Base-by-base conservation (phyloP, 2,113 vertebrate genomes). In the Bambusicola thoracicus region DNA sequence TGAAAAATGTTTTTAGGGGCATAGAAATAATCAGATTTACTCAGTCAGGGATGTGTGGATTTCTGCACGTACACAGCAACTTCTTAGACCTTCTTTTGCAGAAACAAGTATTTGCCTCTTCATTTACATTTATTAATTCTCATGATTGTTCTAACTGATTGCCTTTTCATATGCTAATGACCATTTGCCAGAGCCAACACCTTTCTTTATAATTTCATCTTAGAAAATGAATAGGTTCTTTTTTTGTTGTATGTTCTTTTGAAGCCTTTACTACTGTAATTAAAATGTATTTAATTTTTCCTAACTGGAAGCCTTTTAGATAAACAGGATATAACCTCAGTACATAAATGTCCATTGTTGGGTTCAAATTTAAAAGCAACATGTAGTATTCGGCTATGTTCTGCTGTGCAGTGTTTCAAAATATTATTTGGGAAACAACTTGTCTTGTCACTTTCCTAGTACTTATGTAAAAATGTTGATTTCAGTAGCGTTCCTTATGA, bases 381-480 rank as follows among this genome's bases (percentile, higher is more conserved):
- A 10, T 5, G 4, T 24, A 20, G 6, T 43, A 34, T 59, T 43
- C 46, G 78, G 7, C 17, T 82, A 0, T 30, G 24, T 80, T 79
- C 51, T 61, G 3, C 48, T 76, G 2, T 46, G 7, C 15, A 41
- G 8, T 30, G 9, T 41, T 73, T 76, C 14, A 91, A 76, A 63
- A 34, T 76, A 32, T 2, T 27, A 2, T 27, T 89, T 67, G 75
- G 13, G 13, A 80, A 84, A 30, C 8, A 29, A 6, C 1, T 20
- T 4, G 20, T 72, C 63, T 51, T 66, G 27, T 46, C 2, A 7
- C 2, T 13, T 2, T 84, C 30, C 19, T 5, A 48, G 0, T 2
- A 10, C 25, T 34, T 65, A 11, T 1, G 6, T 67, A 24, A 40
- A 44, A 38, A 10, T 56, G 0, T n/a, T 85, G 7, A 41, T 25